Evolutionary conservation across 2,113 vertebrate genomes (phyloP), one percentile per base, ranked within the genome.

Genomic region (Gymnogyps californianus): DNA sequence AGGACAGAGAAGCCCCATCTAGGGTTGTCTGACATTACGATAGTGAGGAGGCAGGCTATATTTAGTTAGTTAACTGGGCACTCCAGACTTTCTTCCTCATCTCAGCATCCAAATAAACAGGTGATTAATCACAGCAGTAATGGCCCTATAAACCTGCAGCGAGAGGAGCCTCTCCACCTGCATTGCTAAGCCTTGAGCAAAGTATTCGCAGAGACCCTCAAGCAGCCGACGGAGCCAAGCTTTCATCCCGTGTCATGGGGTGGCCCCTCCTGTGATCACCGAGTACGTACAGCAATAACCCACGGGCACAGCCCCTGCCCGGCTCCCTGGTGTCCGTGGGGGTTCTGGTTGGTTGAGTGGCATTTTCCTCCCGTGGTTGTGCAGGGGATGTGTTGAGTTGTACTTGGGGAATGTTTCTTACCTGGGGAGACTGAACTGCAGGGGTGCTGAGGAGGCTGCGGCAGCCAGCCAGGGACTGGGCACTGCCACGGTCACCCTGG

Each of bases 1-100:
- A 46, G 71, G 55, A 34, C 10, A 34, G 59, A 3, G 34, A 17
- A 52, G 46, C 24, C 9, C 4, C 36, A 2, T 6, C 13, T 1
- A 7, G 59, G 71, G 36, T 9, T 74, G 65, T 29, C 16, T 29
- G 5, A 8, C 31, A 2, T 13, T 11, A 10, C 0, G 1, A 6
- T 2, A 31, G 19, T 0, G 36, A 34, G 40, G 44, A 34, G 49
- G 15, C 46, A n/a, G 44, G 51, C 36, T n/a, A 0, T 2, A 5
- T 24, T 44, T 20, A 13, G 15, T 32, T 4, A 21, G 16, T 16
- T 46, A 49, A 20, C 1, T 32, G 71, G 31, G 29, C 58, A 31
- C 52, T 66, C 16, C 26, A n/a, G 5, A 20, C 57, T 52, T n/a
- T 49, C 74, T 58, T 38, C 82, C 78, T 83, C 51, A n/a, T 49